Evolutionary conservation across 2,113 vertebrate species (phyloP), one percentile per base, ranked within the genome.

Genomic region (Pagrus major): DNA sequence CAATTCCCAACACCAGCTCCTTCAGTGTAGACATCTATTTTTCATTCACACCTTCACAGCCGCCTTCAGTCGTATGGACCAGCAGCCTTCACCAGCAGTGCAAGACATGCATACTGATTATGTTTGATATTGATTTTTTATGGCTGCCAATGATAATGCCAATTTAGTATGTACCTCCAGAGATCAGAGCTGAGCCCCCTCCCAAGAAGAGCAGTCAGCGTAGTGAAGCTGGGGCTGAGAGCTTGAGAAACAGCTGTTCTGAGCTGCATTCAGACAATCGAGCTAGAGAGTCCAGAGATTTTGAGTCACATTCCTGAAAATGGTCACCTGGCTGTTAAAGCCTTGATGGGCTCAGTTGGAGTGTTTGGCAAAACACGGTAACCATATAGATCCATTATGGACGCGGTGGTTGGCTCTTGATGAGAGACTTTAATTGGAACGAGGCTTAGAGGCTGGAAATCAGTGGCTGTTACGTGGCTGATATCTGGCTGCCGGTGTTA

Each of bases 401-500:
- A 81, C 71, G 68, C 81, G 81, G 65, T 67, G 61, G 49, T 67
- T 81, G 85, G 81, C 85, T 86, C 41, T 6, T 66, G 79, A 75
- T 87, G 86, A 81, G 71, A 78, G 70, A 79, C 76, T 83, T 90
- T 86, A 81, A 85, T 89, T 86, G 61, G 81, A 91, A 82, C 37
- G 63, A 63, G 80, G 78, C 71, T 71, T 76, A 83, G 66, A 86
- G 87, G 82, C 84, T 91, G 76, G 79, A 83, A 88, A 84, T 89
- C 84, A 86, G 58, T 67, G 77, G 77, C 64, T 86, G 87, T 86
- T 86, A 61, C 79, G 63, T 87, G 80, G 80, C 58, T 76, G 88
- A 86, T 85, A 90, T 81, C 84, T 91, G 85, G 80, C 78, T 82
- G 83, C 82, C 73, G 46, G 90, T 83, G 80, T 85, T 89, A 87